Evolutionary conservation across 1,140 invertebrate genomes (phyloP).

Genomic region (Drosophila navojoa): DNA sequence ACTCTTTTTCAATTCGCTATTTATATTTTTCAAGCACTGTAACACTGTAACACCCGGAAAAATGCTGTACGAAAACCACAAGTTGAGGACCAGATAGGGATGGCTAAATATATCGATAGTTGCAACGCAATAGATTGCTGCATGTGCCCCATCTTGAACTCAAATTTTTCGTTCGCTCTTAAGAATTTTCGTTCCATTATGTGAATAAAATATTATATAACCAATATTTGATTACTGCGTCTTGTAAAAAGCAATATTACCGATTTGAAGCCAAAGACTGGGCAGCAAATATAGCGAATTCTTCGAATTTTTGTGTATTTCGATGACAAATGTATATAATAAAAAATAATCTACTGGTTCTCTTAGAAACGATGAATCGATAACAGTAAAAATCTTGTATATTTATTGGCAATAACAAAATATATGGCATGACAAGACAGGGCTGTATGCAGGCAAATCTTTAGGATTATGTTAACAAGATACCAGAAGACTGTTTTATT

Average conservation of each 20-base stretch:
- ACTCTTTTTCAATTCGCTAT: constrained; percentile 61
- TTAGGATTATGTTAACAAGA: neutral
- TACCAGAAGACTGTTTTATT: neutral
- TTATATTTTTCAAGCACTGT: constrained; percentile 69
- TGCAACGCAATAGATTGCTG: neutral
- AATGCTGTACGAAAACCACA: constrained; percentile 69
- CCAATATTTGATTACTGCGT: neutral
- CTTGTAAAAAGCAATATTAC: neutral
- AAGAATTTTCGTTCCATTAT: neutral
- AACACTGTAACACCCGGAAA: constrained; percentile 75
- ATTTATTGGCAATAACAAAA: neutral
- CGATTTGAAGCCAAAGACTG: neutral
- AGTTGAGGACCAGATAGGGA: constrained; percentile 49
- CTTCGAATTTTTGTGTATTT: neutral
- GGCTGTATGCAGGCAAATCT: neutral
- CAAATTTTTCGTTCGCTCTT: neutral
- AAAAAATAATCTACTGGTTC: neutral
- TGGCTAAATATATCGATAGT: constrained; percentile 41
- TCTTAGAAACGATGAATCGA: neutral
- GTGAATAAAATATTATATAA: constrained; percentile 4
- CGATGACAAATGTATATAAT: neutral
- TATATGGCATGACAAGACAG: neutral
- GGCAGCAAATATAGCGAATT: neutral
- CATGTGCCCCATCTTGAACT: neutral
- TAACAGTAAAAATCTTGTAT: neutral